phyloP scores from a whole-genome alignment of 1,140 invertebrate species.

The Drosophila arawakana region DNA sequence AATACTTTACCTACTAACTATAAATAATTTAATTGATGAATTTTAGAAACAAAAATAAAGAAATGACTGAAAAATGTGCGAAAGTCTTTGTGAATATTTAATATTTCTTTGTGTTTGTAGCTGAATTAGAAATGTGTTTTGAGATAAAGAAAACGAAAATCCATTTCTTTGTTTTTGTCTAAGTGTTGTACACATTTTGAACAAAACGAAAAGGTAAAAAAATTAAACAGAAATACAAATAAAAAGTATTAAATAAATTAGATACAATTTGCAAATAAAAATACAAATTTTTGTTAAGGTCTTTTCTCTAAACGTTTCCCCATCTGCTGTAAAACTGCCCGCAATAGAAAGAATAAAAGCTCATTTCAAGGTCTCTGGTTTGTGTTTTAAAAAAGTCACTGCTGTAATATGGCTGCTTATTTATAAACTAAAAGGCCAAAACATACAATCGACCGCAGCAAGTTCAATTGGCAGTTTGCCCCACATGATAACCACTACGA shows the following conservation, averaged over 20 bases:
- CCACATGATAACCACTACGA: background rate
- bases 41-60: constrained; percentile 11
- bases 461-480: constrained; percentile 50
- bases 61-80: constrained; percentile 33
- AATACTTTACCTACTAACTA: constrained; percentile 17
- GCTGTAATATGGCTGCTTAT: constrained; percentile 17
- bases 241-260: constrained; percentile 36
- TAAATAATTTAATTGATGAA: constrained; percentile 2
- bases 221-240: constrained; percentile 41
- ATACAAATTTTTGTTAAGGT: constrained; percentile 9
- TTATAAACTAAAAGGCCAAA: constrained; percentile 31
- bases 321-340: constrained; percentile 8
- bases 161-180: constrained; percentile 72
- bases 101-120: constrained; percentile 1
- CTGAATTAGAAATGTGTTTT: constrained; percentile 67
- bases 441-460: constrained; percentile 16
- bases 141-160: constrained; percentile 76
- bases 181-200: constrained; percentile 29
- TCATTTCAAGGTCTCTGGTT: constrained; percentile 69
- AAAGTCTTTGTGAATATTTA: constrained; percentile 36
- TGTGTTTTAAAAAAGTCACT: constrained; percentile 73
- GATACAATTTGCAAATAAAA: constrained; percentile 13
- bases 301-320: constrained; percentile 5
- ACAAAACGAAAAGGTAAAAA: constrained; percentile 44
- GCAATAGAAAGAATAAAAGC: background rate